A percentile compares a stretch with the other conserved stretches of the same genome.
Conservation (phyloP, 2,113 vertebrate species). For the Ascaphus truei region DNA sequence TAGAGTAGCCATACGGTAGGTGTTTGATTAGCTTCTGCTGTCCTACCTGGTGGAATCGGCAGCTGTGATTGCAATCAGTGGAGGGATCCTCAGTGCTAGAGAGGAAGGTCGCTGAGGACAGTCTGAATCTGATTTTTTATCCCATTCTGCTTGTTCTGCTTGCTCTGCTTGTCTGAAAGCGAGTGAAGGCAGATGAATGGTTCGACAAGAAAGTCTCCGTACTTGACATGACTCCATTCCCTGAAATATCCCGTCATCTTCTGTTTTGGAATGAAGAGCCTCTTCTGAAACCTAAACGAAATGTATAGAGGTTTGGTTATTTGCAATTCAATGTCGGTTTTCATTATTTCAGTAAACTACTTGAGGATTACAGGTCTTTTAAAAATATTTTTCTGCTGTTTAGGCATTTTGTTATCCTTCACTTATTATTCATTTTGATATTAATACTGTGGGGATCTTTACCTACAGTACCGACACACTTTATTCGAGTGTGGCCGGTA, state of each 20-base stretch:
- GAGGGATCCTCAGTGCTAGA: slow-evolving; percentile 80
- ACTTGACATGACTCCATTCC: slow-evolving; percentile 83
- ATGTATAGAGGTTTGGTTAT: not conserved
- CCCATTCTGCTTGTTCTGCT: slow-evolving; percentile 83
- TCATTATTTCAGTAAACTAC: too few species aligned
- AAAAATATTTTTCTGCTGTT: too few species aligned
- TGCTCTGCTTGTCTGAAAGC: slow-evolving; percentile 88
- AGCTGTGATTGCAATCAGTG: slow-evolving; percentile 88
- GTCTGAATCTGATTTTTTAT: slow-evolving; percentile 70
- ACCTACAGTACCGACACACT: too few species aligned
- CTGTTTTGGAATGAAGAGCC: slow-evolving; percentile 59
- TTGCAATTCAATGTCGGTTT: too few species aligned
- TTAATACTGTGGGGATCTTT: too few species aligned
- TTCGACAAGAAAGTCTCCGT: slow-evolving; percentile 80
- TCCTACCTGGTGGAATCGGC: slow-evolving; percentile 85
- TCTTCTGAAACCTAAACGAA: slow-evolving; percentile 75
- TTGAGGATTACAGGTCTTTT: too few species aligned
- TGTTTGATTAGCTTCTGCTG: not conserved
- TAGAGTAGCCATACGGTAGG: too few species aligned
- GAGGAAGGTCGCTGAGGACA: slow-evolving; percentile 72
- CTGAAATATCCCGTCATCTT: slow-evolving; percentile 63
- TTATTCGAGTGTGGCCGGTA: too few species aligned
- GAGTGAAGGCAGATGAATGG: slow-evolving; percentile 83
- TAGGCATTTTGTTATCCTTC: too few species aligned
- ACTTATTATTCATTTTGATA: too few species aligned